Evolutionary conservation across 1,140 invertebrate species (phyloP), one percentile per base, ranked within the genome.

Genomic region (Temnothorax curvispinosus): DNA sequence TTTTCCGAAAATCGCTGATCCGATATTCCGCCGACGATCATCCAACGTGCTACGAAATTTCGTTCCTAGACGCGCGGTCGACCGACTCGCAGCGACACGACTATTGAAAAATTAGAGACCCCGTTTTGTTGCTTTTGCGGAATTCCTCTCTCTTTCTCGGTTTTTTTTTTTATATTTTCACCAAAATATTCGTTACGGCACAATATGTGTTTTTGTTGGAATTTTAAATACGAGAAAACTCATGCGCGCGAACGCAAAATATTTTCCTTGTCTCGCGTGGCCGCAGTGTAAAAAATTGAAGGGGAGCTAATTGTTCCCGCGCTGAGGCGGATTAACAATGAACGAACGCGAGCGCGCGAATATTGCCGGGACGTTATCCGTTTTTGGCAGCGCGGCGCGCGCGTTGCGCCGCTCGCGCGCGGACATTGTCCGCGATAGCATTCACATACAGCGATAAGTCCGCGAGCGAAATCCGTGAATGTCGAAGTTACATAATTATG

Each of bases 301-400:
- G 80, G 50, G 80, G 67, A 75, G 80, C 80, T 84, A 84, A 84
- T 84, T 84, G 80, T 84, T 50, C 80, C 80, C 41, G 69, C 80
- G 69, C 69, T 62, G 54, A 84, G 80, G 80, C 80, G 60, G 80
- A 84, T 84, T 84, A 84, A 84, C 80, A 84, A 84, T 84, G 80
- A 75, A 84, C 71, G 80, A 84, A 74, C 69, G 54, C 69, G 18
- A 75, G 80, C 67, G 21, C 67, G 21, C 69, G 80, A 84, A 74
- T 84, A 84, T 84, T 60, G 52, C 80, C 52, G 52, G 54, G 35
- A 47, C 69, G 80, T 84, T 75, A 60, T 82, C 80, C 80, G 69
- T 75, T 84, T 84, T 75, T 84, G 80, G 80, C 80, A 84, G 27
- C 27, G 27, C 27, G 27, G 27, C 27, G 71, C 54, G 71, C 54